Conservation (phyloP, 2,888 invertebrate species). For the Lepidochrysops patricia region DNA sequence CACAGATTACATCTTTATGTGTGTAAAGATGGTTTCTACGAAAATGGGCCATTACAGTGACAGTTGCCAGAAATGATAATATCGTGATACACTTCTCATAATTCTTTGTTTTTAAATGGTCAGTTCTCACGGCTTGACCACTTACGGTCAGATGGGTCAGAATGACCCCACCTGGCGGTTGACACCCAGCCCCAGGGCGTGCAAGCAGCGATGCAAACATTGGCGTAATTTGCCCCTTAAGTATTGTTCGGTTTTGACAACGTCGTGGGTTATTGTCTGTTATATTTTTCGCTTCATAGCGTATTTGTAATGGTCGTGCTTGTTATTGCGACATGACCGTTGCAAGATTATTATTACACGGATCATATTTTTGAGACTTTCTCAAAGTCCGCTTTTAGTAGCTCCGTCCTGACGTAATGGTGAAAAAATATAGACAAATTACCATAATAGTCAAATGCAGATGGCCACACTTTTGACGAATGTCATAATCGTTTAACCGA, state of each 20-base stretch:
- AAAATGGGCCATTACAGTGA: conserved; percentile 64
- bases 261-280: conserved; percentile 45
- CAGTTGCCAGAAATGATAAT: conserved; percentile 66
- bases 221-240: conserved; percentile 62
- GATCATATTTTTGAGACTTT: background rate
- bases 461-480: background rate
- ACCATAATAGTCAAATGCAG: background rate
- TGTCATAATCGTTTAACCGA: conserved; percentile 8
- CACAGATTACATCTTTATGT: conserved; percentile 62
- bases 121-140: conserved; percentile 37
- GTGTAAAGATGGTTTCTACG: conserved; percentile 59
- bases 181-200: conserved; percentile 61
- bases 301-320: conserved; percentile 18
- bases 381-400: background rate
- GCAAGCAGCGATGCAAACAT: conserved; percentile 57
- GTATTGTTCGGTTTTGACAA: conserved; percentile 65
- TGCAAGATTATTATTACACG: background rate
- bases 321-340: background rate
- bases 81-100: conserved; percentile 52
- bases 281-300: conserved; percentile 42
- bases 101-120: conserved; percentile 48
- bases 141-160: conserved; percentile 66
- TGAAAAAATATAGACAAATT: background rate
- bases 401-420: background rate
- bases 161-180: conserved; percentile 66